Evolutionary conservation across 2,113 vertebrate genomes (phyloP).

Genomic region (Damaliscus lunatus): DNA sequence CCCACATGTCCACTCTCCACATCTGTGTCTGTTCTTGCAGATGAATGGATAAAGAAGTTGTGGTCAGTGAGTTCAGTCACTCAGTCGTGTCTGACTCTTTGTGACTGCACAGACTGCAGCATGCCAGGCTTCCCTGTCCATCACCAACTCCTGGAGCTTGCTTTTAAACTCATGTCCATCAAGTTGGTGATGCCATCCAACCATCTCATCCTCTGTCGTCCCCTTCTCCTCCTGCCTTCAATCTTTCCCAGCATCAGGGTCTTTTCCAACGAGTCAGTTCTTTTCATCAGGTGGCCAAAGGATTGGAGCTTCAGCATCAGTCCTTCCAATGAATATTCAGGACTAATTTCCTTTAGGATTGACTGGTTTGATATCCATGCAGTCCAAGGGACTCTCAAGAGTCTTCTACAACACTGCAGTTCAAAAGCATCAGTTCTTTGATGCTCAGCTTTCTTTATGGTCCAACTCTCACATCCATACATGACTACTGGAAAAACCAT

Average conservation of each 20-base stretch:
- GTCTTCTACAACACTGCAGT: neutral
- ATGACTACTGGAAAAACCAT: neutral
- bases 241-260: neutral
- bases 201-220: neutral
- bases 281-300: neutral
- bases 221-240: neutral
- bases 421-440: neutral
- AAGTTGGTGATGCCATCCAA: neutral
- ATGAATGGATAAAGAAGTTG: neutral
- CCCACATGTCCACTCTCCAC: neutral
- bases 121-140: neutral
- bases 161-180: neutral
- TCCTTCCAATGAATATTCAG: neutral
- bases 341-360: neutral
- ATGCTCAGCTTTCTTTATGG: neutral
- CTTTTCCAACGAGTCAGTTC: neutral
- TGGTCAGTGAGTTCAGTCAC: neutral
- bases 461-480: neutral
- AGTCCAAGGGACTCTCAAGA: neutral
- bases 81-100: neutral
- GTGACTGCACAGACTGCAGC: rapidly evolving
- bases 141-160: neutral
- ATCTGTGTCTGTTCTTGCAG: neutral
- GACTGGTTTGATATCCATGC: neutral
- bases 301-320: neutral